Evolutionary conservation across 2,888 invertebrate genomes (phyloP).

Genomic region (Synanthedon tipuliformis): DNA sequence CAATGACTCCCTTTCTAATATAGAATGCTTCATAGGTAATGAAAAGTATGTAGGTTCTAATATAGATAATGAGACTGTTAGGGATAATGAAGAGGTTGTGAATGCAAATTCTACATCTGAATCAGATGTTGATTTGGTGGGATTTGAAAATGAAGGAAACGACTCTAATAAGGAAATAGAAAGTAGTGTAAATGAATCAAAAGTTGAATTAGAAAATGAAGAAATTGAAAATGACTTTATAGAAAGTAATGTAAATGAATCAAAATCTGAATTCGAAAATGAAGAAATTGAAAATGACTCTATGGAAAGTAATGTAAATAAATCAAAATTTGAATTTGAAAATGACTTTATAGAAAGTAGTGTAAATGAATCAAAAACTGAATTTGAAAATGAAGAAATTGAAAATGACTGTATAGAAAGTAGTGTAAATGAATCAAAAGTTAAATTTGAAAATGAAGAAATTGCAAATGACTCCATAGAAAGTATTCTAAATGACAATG

Average conservation of each 20-base stretch:
- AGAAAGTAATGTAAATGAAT: not conserved
- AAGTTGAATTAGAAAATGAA: constrained; percentile 5
- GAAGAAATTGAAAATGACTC: not conserved
- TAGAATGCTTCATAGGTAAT: constrained; percentile 22
- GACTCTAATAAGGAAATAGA: not conserved
- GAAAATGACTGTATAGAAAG: not conserved
- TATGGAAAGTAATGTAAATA: not conserved
- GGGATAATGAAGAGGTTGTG: constrained; percentile 10
- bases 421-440: not conserved
- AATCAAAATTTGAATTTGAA: no score
- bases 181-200: constrained; percentile 9
- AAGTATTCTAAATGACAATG: not conserved
- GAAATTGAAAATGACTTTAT: no score
- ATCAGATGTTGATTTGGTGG: not conserved
- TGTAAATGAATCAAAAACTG: constrained; percentile 12
- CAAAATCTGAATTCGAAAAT: not conserved
- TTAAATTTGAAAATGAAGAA: not conserved
- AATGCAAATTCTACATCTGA: not conserved
- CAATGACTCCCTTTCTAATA: constrained; percentile 27
- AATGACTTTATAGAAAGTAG: not conserved
- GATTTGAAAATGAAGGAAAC: not conserved
- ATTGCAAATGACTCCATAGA: not conserved
- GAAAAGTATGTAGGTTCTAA: no score
- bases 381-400: not conserved
- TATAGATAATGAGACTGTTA: constrained; percentile 39